Conservation (phyloP, 64 coral and sea anemone genomes). For the Dendronephthya gigantea region DNA sequence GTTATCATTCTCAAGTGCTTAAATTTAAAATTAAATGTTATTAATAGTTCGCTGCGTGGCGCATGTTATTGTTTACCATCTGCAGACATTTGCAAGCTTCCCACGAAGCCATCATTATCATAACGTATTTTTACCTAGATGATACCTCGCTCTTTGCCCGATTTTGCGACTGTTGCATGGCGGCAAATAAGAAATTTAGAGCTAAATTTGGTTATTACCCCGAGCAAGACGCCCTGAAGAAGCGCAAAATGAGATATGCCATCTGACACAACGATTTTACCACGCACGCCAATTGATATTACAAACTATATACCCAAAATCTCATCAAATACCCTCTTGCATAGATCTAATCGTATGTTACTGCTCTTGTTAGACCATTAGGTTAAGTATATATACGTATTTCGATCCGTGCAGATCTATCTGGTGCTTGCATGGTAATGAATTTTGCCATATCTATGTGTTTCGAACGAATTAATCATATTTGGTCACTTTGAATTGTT, state of each 20-base stretch:
- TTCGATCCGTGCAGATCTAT: no score
- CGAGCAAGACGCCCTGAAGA: background rate
- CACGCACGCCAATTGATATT: background rate
- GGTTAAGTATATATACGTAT: no score
- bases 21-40: constrained; percentile 1
- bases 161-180: background rate
- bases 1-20: background rate
- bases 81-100: background rate
- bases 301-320: background rate
- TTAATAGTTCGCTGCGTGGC: background rate
- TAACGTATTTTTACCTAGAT: background rate
- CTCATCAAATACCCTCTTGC: background rate
- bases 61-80: background rate
- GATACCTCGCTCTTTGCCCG: background rate
- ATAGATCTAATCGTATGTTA: no score
- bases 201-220: background rate
- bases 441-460: background rate
- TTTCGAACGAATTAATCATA: background rate
- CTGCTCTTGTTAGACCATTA: no score
- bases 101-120: background rate
- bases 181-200: background rate
- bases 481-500: background rate
- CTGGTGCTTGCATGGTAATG: no score
- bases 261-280: background rate
- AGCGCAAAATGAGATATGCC: background rate